Evolutionary conservation across 1,140 invertebrate genomes (phyloP).

Genomic region (Heliconius eleuchia): DNA sequence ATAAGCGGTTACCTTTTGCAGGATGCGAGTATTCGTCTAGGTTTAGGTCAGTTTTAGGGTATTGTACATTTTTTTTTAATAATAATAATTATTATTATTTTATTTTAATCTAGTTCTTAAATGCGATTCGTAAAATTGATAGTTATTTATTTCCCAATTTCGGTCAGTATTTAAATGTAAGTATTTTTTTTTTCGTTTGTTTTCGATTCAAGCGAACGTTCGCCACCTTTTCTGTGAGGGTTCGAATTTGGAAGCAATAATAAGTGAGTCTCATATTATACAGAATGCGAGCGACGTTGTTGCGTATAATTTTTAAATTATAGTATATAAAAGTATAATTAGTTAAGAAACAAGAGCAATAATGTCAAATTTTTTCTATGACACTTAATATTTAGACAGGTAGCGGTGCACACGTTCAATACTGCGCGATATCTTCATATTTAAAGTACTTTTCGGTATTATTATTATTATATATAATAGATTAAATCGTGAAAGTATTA

Average conservation of each 20-base stretch:
- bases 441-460: constrained; percentile 45
- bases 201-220: constrained; percentile 57
- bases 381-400: constrained; percentile 26
- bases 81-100: constrained; percentile 47
- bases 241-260: constrained; percentile 66
- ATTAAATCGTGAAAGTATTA: constrained; percentile 25
- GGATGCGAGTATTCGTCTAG: constrained; percentile 79
- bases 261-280: constrained; percentile 45
- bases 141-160: constrained; percentile 77
- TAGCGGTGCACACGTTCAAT: constrained; percentile 32
- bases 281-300: constrained; percentile 27
- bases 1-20: constrained; percentile 79
- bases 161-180: constrained; percentile 80
- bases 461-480: constrained; percentile 31
- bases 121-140: constrained; percentile 60
- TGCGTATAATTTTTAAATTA: constrained; percentile 22
- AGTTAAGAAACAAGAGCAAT: constrained; percentile 41
- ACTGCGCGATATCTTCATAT: constrained; percentile 38
- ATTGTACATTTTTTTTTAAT: constrained; percentile 70
- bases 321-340: not conserved
- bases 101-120: constrained; percentile 55
- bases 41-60: constrained; percentile 63
- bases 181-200: constrained; percentile 63
- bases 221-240: constrained; percentile 45
- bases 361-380: constrained; percentile 34